Base-by-base conservation (phyloP, 2,797 vertebrate genomes). In the Trichosurus vulpecula region DNA sequence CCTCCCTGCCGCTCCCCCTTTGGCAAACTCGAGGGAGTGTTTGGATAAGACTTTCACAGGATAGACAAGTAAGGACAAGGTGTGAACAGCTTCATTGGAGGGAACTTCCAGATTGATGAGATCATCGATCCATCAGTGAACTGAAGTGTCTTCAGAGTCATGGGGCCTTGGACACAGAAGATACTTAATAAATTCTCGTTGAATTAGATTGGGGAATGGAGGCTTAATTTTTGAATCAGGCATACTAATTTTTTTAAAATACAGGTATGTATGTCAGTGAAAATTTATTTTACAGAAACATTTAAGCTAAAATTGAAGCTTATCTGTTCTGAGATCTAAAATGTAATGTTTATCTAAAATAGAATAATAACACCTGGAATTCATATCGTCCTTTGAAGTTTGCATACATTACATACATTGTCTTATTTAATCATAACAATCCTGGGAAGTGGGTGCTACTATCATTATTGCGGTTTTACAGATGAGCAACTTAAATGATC, bases 291-390 rank as follows among this genome's bases (percentile, higher is more conserved):
- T 57, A 53, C 52, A 94, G 93, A 90, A 91, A 87, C 54, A 19
- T 52, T 95, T 56, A 94, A 54, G 56, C 66, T 93, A 96, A 89
- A 12, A 93, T 97, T 91, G 54, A 27, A 91, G 16, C 51, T 95
- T 93, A 25, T 13, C 30, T 8, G 90, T 41, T 94, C 52, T 91
- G 54, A 91, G 87, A 93, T 57, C 90, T 8, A 81, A 74, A 74
- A 47, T 58, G 51, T 58, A 52, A 92, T 90, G 52, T 93, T 56
- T 61, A 27, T 41, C 54, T 90, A 22, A 87, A 87, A 27, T 11
- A 87, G 74, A 87, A 47, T 41, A 47, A 81, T 47, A 81, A 87
- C 41, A 51, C 9, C 41, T 87, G 74, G 41, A 27, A 87, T 87
- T 87, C 74, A 87, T 51, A 51, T 27, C 10, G 22, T 87, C 13